Evolutionary conservation across 2,888 invertebrate genomes (phyloP), one percentile per base, ranked within the genome.

Genomic region (Gonocerus acuteangulatus): DNA sequence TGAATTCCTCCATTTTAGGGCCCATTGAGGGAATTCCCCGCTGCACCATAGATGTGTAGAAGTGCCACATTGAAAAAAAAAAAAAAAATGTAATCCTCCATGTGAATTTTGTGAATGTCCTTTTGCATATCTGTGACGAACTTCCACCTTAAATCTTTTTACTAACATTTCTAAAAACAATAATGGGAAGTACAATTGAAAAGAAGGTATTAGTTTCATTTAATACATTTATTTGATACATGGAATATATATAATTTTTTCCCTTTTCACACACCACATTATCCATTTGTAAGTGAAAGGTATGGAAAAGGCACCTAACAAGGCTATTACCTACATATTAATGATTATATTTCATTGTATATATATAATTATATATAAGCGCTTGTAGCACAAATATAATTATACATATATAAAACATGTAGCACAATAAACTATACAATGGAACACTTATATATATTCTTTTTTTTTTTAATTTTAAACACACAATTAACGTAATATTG

Each of bases 281-380:
- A 45, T 44, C 60, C 21, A 57, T 57, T 48, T 62, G 60, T 60
- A 54, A 48, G 63, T n/a, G n/a, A n/a, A n/a, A n/a, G n/a, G n/a
- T n/a, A n/a, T n/a, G 67, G 62, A 68, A 68, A 67, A 67, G 67
- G 67, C 68, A 67, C 67, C 66, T 68, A 68, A 64, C 61, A 68
- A 68, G 68, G 68, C 68, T 67, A 66, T 63, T 60, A 67, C 62
- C 68, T 68, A 67, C 66, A 60, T 61, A 60, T 54, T 63, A 58
- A 49, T 36, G 32, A 47, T 61, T 60, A 54, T 58, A 61, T 63
- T 52, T 61, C 51, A 62, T 58, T 57, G 42, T 62, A 61, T 61
- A 60, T 48, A 63, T 63, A 63, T 63, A 63, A 63, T 63, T 64
- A 64, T 60, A 64, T 51, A 60, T 64, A 62, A 57, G 60, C 54